A percentile compares a stretch with the other conserved stretches of the same genome.
These are phyloP conservation scores for Mastomys coucha DNA, from an alignment of 2,113 vertebrate genomes.

Conservation along the genomic window DNA sequence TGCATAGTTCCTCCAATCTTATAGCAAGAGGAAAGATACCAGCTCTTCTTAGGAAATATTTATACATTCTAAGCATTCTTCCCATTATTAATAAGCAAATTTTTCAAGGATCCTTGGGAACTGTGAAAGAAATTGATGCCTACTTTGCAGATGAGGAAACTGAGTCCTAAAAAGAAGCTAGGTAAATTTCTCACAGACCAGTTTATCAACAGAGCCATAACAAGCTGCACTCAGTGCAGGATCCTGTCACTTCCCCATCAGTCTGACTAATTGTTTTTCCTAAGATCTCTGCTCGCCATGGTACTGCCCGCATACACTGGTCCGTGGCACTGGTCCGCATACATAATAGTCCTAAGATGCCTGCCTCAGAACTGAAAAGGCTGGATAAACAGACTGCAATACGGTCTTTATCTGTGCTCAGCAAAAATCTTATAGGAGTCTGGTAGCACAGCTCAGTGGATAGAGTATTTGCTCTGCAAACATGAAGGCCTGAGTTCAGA, in stretches of 20 bases:
- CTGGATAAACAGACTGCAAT: constrained; percentile 29
- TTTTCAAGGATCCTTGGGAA: not conserved
- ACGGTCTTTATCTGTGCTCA: constrained; percentile 45
- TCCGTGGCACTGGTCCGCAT: not conserved
- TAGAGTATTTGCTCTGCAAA: not conserved
- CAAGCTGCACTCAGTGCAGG: not conserved
- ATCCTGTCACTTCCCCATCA: not conserved
- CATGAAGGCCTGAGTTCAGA: not conserved
- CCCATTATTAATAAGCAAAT: constrained; percentile 60
- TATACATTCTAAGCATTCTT: constrained; percentile 75
- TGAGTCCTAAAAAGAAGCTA: constrained; percentile 35
- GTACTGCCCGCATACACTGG: not conserved
- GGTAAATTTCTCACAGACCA: not conserved
- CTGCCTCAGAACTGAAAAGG: constrained; percentile 5
- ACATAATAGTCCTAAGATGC: not conserved
- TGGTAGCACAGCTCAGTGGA: not conserved
- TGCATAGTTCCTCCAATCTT: constrained; percentile 80
- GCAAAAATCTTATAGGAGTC: constrained; percentile 17
- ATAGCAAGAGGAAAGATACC: constrained; percentile 77
- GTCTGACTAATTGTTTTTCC: not conserved
- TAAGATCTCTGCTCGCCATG: not conserved
- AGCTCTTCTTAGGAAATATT: constrained; percentile 77
- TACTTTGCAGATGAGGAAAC: constrained; percentile 71
- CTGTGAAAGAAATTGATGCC: not conserved
- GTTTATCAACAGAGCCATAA: not conserved